Conservation (phyloP, 2,113 vertebrate species). For the Etheostoma cragini region DNA sequence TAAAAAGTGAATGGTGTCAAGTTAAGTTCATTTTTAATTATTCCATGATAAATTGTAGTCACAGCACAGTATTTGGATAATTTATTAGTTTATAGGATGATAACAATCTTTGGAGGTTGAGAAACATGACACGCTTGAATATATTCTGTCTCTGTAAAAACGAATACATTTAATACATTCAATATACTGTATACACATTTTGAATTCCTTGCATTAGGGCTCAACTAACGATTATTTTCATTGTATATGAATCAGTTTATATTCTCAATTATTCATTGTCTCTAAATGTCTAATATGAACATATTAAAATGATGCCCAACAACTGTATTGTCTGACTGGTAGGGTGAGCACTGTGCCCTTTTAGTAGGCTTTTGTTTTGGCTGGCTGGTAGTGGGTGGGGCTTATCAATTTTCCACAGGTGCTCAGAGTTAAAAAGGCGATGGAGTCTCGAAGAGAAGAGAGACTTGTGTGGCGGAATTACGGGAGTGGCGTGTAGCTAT, state of each 20-base stretch:
- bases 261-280: neutral
- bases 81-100: neutral
- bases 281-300: neutral
- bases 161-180: neutral
- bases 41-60: constrained; percentile 38
- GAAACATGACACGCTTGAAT: neutral
- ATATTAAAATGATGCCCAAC: neutral
- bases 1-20: constrained; percentile 52
- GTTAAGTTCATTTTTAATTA: constrained; percentile 63
- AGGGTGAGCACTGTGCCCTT: too few relatives aligned
- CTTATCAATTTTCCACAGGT: too few relatives aligned
- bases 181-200: neutral
- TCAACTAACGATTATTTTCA: neutral
- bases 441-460: too few relatives aligned
- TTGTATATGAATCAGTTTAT: neutral
- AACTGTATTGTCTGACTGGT: neutral
- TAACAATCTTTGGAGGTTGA: neutral
- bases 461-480: too few relatives aligned
- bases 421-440: too few relatives aligned
- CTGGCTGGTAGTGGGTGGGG: too few relatives aligned
- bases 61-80: constrained; percentile 4
- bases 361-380: too few relatives aligned
- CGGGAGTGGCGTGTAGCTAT: too few relatives aligned
- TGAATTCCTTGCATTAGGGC: neutral
- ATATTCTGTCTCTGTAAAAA: neutral